Conservation (phyloP, 2,797 vertebrate genomes). For the Girardinus metallicus region DNA sequence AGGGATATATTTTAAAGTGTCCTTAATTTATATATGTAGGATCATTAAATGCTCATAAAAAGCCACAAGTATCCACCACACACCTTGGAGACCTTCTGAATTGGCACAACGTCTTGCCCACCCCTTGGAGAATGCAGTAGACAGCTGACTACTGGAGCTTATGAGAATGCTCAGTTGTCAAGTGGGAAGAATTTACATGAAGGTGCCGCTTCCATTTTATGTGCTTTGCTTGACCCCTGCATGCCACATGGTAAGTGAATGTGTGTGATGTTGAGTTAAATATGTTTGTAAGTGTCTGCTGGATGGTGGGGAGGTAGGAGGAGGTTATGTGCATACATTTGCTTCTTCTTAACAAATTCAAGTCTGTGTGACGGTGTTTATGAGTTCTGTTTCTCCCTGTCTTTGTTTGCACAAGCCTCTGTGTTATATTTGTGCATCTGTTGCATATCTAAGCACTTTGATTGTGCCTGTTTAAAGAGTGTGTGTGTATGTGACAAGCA, state of each 20-base stretch:
- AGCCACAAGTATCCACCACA: conserved; percentile 52
- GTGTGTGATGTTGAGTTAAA: conserved; percentile 61
- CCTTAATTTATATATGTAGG: conserved; percentile 20
- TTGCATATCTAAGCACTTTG: conserved; percentile 40
- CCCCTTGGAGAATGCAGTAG: conserved; percentile 80
- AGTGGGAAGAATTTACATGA: conserved; percentile 83
- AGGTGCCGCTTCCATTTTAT: conserved; percentile 82
- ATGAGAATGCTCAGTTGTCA: conserved; percentile 79
- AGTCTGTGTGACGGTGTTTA: conserved; percentile 50
- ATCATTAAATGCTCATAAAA: conserved; percentile 38
- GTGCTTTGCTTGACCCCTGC: conserved; percentile 78
- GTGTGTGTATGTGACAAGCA: conserved; percentile 38
- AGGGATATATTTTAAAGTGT: conserved; percentile 5
- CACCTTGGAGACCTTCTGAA: conserved; percentile 57
- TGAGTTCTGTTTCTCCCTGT: conserved; percentile 43
- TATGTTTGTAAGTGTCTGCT: conserved; percentile 13
- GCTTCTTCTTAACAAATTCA: conserved; percentile 47
- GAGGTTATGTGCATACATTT: conserved; percentile 38
- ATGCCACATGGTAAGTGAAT: conserved; percentile 71
- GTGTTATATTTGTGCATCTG: conserved; percentile 54
- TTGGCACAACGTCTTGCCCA: conserved; percentile 71
- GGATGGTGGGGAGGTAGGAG: not conserved
- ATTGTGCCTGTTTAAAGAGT: conserved; percentile 36
- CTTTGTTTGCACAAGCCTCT: conserved; percentile 31
- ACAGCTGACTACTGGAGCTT: conserved; percentile 82